phyloP scores from a whole-genome alignment of 2,888 invertebrate genomes.

The Thumatha senex region DNA sequence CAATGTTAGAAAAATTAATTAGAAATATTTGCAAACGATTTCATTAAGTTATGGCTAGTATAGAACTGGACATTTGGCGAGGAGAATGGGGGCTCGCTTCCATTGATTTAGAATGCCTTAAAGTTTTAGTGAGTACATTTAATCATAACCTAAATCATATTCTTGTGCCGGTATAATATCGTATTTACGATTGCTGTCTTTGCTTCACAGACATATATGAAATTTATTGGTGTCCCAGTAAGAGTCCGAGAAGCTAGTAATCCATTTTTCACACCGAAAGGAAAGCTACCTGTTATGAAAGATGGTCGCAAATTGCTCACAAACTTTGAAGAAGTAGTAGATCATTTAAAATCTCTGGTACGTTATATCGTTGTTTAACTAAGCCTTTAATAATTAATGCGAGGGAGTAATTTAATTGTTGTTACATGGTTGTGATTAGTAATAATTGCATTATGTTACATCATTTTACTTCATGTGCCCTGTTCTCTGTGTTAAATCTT shows the following conservation, averaged over 20 bases:
- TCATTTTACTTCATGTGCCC: not conserved
- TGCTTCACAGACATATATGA: conserved; percentile 83
- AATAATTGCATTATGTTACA: not conserved
- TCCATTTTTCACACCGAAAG: conserved; percentile 89
- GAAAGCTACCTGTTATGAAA: conserved; percentile 87
- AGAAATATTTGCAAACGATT: conserved; percentile 21
- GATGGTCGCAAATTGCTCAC: conserved; percentile 82
- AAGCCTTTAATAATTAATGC: not conserved
- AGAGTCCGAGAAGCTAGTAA: conserved; percentile 86
- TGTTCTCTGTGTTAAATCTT: too few relatives aligned
- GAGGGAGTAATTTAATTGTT: not conserved
- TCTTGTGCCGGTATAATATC: not conserved
- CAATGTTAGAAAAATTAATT: conserved; percentile 34
- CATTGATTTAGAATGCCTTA: conserved; percentile 91
- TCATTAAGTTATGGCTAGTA: conserved; percentile 61
- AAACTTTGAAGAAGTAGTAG: conserved; percentile 87
- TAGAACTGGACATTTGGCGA: conserved; percentile 90
- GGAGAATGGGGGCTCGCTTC: conserved; percentile 95
- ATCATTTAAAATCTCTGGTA: conserved; percentile 87
- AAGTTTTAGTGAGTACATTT: conserved; percentile 87
- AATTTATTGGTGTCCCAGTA: conserved; percentile 90
- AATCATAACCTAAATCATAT: conserved; percentile 35
- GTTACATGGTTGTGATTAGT: not conserved
- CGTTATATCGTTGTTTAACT: conserved; percentile 11
- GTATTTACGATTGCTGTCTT: conserved; percentile 12